Evolutionary conservation across 2,888 invertebrate genomes (phyloP), one percentile per base, ranked within the genome.

Genomic region (Ormyrus nitidulus): DNA sequence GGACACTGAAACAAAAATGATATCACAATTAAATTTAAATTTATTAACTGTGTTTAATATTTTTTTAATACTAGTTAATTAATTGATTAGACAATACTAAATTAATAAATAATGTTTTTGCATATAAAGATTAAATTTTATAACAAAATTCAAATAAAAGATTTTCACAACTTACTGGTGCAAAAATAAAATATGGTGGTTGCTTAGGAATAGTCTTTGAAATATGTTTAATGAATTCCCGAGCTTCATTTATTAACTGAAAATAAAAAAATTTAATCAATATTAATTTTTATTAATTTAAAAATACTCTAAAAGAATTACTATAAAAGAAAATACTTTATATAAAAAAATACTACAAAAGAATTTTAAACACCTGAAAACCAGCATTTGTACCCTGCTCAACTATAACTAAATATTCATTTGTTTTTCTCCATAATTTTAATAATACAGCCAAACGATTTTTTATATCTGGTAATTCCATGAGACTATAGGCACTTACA

Each of bases 341-440:
- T 76, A 56, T 59, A 53, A 71, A 73, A 65, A 56, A 59, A 59
- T 75, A 54, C 79, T 68, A 58, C 13, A 61, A 62, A 48, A 44
- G 73, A 65, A 56, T 80, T 84, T 96, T 34, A 34, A 34, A 34
- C 34, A 34, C 92, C 88, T 93, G 92, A 87, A 96, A 97, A 2
- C 97, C 98, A 59, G 95, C 94, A 82, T 93, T 94, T 0, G 95
- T 95, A 6, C 98, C 98, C 83, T 95, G 93, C 91, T 98, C 98
- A 0, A 97, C 93, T 5, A 98, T 92, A 11, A 98, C 92, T 87
- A 98, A 91, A 88, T 95, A 97, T 10, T 95, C 93, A 83, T 94
- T 93, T 0, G 97, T 97, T 91, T 96, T 97, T 74, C 94, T 94
- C 98, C 98, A 98, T 8, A 98, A 91, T 86, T 94, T 96, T 70